Percentiles rank a stretch among this genome's conserved stretches.
phyloP scores from a whole-genome alignment of 2,113 vertebrate genomes.

The Proteles cristata region DNA sequence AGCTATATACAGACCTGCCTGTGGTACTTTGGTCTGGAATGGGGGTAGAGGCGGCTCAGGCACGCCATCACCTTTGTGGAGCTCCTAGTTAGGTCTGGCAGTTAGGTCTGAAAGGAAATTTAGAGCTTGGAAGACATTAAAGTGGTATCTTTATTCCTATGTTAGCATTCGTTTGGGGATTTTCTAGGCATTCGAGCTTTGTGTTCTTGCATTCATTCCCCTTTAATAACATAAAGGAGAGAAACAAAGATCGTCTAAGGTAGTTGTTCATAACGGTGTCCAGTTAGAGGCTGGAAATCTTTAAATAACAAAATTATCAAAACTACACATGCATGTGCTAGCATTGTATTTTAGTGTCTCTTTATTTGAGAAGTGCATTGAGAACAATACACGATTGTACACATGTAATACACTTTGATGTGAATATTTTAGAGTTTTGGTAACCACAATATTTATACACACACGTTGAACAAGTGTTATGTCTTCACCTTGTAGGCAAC shows the following conservation, averaged over 20 bases:
- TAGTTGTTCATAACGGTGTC: background rate
- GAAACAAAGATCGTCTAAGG: background rate
- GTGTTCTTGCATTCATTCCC: background rate
- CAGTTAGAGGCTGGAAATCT: background rate
- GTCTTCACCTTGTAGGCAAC: background rate
- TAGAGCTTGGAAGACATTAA: background rate
- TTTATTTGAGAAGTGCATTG: background rate
- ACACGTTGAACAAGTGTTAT: background rate
- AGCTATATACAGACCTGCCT: accelerated
- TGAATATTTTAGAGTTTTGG: background rate
- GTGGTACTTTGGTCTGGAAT: background rate
- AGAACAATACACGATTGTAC: background rate
- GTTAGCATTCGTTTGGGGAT: background rate
- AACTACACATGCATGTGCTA: background rate
- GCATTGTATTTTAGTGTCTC: background rate
- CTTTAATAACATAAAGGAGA: background rate
- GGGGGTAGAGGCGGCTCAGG: background rate
- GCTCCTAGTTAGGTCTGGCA: background rate
- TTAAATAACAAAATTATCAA: background rate
- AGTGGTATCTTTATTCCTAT: background rate
- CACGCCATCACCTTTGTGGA: accelerated
- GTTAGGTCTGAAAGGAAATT: background rate
- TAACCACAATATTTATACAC: background rate
- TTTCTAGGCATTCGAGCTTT: background rate
- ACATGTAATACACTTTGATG: background rate